Evolutionary conservation across 2,797 vertebrate species (phyloP).

Genomic region (Cirrhinus mrigala): DNA sequence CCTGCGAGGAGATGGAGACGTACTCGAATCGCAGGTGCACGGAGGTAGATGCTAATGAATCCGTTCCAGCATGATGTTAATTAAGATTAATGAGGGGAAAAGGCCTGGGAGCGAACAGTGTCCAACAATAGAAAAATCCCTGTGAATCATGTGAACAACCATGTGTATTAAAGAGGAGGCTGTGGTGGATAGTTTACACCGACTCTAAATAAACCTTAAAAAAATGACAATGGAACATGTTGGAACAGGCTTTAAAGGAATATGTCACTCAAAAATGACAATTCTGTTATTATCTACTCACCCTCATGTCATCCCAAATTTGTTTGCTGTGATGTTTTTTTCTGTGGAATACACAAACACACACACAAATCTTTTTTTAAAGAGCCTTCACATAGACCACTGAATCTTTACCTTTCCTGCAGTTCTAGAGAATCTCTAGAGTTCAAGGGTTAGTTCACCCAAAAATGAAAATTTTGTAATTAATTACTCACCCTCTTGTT

Average conservation of each 20-base stretch:
- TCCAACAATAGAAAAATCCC: constrained; percentile 59
- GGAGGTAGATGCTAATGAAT: constrained; percentile 71
- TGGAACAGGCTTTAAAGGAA: constrained; percentile 8
- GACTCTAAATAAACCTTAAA: background rate
- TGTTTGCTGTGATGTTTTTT: background rate
- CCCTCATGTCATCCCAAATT: background rate
- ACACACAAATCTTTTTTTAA: background rate
- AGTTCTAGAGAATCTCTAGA: background rate
- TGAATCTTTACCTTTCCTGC: background rate
- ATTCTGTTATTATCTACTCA: background rate
- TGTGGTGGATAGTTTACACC: constrained; percentile 31
- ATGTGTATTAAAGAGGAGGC: constrained; percentile 20
- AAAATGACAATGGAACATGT: background rate
- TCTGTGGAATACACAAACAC: background rate
- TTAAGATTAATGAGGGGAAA: constrained; percentile 74
- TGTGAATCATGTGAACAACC: constrained; percentile 48
- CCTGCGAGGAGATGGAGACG: constrained; percentile 64
- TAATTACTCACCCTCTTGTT: too few species aligned
- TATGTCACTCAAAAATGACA: background rate
- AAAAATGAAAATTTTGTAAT: too few species aligned
- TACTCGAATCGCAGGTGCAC: constrained; percentile 72
- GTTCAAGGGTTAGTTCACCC: too few species aligned
- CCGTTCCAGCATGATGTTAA: constrained; percentile 73
- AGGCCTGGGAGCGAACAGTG: constrained; percentile 57
- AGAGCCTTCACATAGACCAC: background rate